Evolutionary conservation across 1,140 invertebrate species (phyloP), one percentile per base, ranked within the genome.

Genomic region (Eciton burchellii): DNA sequence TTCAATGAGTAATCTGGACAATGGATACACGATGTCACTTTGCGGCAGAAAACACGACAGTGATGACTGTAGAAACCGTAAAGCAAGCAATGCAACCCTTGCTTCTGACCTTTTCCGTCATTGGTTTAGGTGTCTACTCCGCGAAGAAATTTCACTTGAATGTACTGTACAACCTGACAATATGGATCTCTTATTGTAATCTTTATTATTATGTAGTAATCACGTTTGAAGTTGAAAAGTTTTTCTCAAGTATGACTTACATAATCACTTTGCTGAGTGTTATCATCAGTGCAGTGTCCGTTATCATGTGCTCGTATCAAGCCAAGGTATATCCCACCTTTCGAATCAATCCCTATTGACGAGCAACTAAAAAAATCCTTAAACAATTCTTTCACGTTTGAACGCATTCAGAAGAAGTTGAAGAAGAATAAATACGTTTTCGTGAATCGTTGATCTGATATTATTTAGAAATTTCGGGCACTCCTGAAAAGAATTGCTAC

Each of bases 401-500:
- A 14, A 66, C 9, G n/a, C 19, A 21, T 26, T 47, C n/a, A n/a
- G n/a, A n/a, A n/a, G n/a, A n/a, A n/a, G n/a, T n/a, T n/a, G n/a
- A n/a, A n/a, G 24, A 4, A 65, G 14, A 43, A 65, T 29, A 29
- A 29, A 29, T 65, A 65, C 19, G 21, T 65, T 43, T n/a, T n/a
- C n/a, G n/a, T n/a, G n/a, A n/a, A n/a, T n/a, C n/a, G n/a, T n/a
- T n/a, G n/a, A n/a, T 5, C 11, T 14, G 24, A 43, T 47, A 47
- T 19, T 35, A 0, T 49, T 21, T 14, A 81, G 43, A 72, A 21
- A 60, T 81, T 72, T 45, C 19, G 14, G 19, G 41, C 11, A 41
- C 60, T 65, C 12, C 19, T 81, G 21, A 60, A 72, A 19, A 81
- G 16, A n/a, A 26, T 81, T 49, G 43, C 16, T 45, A 12, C 14